Evolutionary conservation across 2,888 invertebrate species (phyloP).

Genomic region (Bruchidius siliquastri): DNA sequence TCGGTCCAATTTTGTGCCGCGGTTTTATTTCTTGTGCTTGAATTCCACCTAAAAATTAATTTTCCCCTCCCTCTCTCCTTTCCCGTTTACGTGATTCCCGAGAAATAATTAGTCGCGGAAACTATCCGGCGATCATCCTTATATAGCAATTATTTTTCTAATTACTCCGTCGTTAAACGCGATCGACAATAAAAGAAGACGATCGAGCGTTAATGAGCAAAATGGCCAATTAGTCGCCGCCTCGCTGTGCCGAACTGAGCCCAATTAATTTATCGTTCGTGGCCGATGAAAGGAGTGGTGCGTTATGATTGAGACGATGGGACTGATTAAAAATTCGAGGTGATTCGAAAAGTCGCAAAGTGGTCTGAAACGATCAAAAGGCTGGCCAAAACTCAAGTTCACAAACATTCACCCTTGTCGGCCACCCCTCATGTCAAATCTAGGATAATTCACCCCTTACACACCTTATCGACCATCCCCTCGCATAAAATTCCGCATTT

Average conservation of each 20-base stretch:
- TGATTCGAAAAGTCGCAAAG: too few species aligned
- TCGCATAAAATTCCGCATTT: too few species aligned
- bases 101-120: background rate
- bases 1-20: background rate
- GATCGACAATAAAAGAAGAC: background rate
- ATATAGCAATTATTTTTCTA: background rate
- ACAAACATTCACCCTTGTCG: too few species aligned
- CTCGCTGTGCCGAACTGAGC: background rate
- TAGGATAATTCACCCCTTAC: too few species aligned
- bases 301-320: background rate
- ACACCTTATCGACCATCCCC: too few species aligned
- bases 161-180: background rate
- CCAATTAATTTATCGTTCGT: background rate
- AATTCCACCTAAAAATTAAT: background rate
- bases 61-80: background rate
- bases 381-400: too few species aligned
- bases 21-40: background rate
- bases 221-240: background rate
- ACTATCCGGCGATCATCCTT: background rate
- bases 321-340: background rate
- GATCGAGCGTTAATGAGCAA: background rate
- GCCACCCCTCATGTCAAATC: too few species aligned
- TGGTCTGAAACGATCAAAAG: too few species aligned
- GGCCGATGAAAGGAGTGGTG: background rate
- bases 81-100: background rate